Evolutionary conservation across 2,113 vertebrate genomes (phyloP).

Genomic region (Galbula dea): DNA sequence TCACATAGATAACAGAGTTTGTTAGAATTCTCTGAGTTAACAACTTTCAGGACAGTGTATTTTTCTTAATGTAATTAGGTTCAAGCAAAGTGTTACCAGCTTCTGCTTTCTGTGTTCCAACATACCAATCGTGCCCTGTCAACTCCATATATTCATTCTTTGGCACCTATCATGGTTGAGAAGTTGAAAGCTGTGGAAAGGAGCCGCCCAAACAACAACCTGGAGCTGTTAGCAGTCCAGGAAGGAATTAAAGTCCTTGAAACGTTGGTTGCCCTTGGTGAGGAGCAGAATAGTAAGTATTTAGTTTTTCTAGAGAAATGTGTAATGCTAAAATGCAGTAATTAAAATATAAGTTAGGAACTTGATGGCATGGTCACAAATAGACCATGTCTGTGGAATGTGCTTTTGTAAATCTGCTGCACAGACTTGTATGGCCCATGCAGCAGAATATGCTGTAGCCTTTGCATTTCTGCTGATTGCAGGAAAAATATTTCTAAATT

Average conservation of each 20-base stretch:
- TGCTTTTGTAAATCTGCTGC: neutral
- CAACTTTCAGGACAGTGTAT: constrained; percentile 9
- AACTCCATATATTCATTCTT: constrained; percentile 91
- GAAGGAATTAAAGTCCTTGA: constrained; percentile 96
- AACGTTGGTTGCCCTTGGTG: constrained; percentile 90
- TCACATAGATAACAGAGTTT: neutral
- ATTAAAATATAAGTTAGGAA: neutral
- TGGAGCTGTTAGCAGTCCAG: constrained; percentile 91
- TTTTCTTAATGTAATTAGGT: constrained; percentile 77
- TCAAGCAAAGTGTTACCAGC: constrained; percentile 95
- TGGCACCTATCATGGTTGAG: constrained; percentile 93
- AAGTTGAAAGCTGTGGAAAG: constrained; percentile 92
- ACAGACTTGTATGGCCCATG: neutral
- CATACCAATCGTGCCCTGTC: constrained; percentile 91
- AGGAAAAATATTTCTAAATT: neutral
- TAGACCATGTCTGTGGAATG: neutral
- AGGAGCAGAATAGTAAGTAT: constrained; percentile 94
- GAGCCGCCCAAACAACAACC: constrained; percentile 76
- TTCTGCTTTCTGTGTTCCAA: constrained; percentile 94
- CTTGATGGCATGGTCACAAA: neutral
- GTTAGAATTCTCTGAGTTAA: neutral
- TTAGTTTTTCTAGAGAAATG: neutral
- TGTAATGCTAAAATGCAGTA: neutral
- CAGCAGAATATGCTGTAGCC: neutral
- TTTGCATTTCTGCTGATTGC: neutral